These are phyloP conservation scores for Syndactyla subalaris DNA, from an alignment of 2,797 vertebrate genomes.

Conservation along the genomic window DNA sequence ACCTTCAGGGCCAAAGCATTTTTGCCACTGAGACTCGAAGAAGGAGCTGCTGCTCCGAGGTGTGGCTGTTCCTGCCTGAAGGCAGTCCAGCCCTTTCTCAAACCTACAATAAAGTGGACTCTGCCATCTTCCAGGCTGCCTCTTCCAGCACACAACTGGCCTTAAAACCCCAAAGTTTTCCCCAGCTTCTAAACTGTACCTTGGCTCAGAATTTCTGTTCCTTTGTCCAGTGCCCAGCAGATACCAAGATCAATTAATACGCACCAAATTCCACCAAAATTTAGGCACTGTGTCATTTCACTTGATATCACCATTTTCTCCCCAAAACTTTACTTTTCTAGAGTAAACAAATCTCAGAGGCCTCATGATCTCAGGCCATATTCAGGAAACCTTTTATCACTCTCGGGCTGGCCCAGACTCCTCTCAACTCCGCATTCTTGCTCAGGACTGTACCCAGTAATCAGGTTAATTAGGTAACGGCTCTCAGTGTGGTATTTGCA, in stretches of 20 bases:
- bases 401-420: not conserved
- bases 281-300: fast-evolving
- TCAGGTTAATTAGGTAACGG: constrained; percentile 10
- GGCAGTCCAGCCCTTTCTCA: not conserved
- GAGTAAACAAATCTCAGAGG: not conserved
- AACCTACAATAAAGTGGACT: not conserved
- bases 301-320: not conserved
- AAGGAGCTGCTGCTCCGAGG: not conserved
- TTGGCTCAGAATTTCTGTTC: not conserved
- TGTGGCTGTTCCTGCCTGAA: not conserved
- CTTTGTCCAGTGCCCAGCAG: not conserved
- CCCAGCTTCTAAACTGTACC: not conserved
- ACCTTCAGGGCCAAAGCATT: not conserved
- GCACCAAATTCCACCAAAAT: not conserved
- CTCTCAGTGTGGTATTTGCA: not conserved
- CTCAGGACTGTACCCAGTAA: not conserved
- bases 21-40: not conserved
- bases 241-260: not conserved
- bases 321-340: not conserved
- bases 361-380: not conserved
- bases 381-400: not conserved
- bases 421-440: not conserved
- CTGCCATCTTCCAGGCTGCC: too few relatives aligned
- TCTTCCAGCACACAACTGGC: not conserved
- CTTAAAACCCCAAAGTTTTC: not conserved